Conservation (phyloP, 2,113 vertebrate genomes). For the Loxodonta africana region DNA sequence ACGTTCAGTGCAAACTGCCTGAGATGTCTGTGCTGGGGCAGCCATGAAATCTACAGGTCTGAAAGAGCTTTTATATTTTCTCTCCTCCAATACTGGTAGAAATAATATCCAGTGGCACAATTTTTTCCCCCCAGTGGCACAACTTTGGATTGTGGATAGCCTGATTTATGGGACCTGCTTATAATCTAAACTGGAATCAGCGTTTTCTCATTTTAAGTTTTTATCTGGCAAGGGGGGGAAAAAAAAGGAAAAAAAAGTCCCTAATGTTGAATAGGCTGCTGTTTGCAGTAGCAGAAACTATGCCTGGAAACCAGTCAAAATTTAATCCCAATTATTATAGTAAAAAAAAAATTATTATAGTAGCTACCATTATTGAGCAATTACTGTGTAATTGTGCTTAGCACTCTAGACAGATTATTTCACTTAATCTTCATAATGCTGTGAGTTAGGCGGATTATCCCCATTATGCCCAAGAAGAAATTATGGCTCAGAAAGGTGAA, state of each 20-base stretch:
- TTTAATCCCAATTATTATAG: neutral
- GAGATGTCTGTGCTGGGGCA: neutral
- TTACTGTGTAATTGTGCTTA: slow-evolving; percentile 26
- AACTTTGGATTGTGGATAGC: neutral
- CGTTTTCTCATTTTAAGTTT: slow-evolving; percentile 55
- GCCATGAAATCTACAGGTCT: neutral
- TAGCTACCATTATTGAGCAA: slow-evolving; percentile 17
- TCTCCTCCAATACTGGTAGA: neutral
- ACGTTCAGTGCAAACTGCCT: neutral
- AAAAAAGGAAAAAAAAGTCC: neutral
- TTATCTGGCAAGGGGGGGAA: neutral
- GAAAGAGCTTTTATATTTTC: slow-evolving; percentile 9
- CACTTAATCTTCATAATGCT: slow-evolving; percentile 29
- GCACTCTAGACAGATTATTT: slow-evolving; percentile 6
- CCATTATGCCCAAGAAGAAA: slow-evolving; percentile 33
- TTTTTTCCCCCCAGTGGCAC: neutral
- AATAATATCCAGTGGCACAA: neutral
- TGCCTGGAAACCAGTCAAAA: slow-evolving; percentile 35
- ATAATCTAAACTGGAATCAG: slow-evolving; percentile 25
- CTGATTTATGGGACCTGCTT: slow-evolving; percentile 6
- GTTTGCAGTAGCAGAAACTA: slow-evolving; percentile 28
- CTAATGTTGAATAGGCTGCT: slow-evolving; percentile 40
- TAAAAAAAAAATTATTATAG: neutral
- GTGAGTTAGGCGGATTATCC: slow-evolving; percentile 29
- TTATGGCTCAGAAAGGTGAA: slow-evolving; percentile 53